Conservation (phyloP, 2,797 vertebrate genomes). For the Chrosomus eos region DNA sequence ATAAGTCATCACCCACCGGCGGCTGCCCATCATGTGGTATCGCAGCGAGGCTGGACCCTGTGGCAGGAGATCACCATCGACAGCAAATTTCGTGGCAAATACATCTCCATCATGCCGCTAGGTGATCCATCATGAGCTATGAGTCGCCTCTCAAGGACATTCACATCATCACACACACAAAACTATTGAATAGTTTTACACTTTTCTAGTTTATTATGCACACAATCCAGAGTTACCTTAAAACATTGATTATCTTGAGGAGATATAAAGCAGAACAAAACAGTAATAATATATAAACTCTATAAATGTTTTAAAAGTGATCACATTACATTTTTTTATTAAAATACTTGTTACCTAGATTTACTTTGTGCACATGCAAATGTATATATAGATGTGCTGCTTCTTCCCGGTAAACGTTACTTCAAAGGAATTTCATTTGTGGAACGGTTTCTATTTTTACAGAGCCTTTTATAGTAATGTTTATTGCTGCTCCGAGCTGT, state of each 20-base stretch:
- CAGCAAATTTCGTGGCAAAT: conserved; percentile 98
- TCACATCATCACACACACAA: not conserved
- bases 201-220: not conserved
- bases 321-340: not conserved
- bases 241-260: not conserved
- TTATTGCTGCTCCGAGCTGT: not conserved
- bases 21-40: conserved; percentile 90
- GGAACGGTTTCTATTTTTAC: conserved; percentile 2
- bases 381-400: not conserved
- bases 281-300: not conserved
- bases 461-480: not conserved
- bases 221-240: not conserved
- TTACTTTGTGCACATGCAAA: not conserved
- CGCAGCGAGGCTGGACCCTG: conserved; percentile 89
- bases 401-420: not conserved
- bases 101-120: conserved; percentile 93
- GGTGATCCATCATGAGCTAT: conserved; percentile 75
- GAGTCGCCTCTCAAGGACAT: not conserved
- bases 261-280: not conserved
- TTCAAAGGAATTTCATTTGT: not conserved
- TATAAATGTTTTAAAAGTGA: not conserved
- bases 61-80: conserved; percentile 97
- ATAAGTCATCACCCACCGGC: conserved; percentile 95
- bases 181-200: not conserved
- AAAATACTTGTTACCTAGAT: not conserved